Conservation (phyloP, 2,888 invertebrate species). For the Cephus pulcher region DNA sequence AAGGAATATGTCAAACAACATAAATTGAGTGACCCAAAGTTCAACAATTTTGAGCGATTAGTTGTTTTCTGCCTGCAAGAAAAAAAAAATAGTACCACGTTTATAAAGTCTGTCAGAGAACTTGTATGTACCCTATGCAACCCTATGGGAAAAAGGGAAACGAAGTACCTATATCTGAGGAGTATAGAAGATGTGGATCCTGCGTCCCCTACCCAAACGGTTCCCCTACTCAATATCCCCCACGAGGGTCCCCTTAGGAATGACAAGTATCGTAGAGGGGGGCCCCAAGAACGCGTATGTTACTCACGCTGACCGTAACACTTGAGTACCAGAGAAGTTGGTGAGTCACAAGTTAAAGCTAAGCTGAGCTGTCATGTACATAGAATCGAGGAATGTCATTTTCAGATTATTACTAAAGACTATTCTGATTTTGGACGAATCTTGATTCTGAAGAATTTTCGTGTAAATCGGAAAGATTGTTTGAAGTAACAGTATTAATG, state of each 20-base stretch:
- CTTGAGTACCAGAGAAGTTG: background rate
- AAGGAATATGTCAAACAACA: background rate
- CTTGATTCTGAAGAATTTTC: background rate
- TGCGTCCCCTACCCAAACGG: no score
- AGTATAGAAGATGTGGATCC: background rate
- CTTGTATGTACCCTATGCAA: background rate
- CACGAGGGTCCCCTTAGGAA: background rate
- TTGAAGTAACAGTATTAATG: background rate
- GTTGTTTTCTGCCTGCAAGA: background rate
- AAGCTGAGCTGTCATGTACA: constrained; percentile 1
- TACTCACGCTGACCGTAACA: background rate
- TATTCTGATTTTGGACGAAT: background rate
- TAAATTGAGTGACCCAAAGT: background rate
- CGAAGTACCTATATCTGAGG: background rate
- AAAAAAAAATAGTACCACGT: background rate
- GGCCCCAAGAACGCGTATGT: background rate
- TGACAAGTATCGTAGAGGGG: background rate
- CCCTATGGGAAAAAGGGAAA: background rate
- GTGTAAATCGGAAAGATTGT: background rate
- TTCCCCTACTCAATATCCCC: background rate
- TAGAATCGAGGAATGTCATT: background rate
- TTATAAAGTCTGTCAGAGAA: background rate
- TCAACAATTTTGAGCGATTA: background rate
- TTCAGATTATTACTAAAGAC: background rate
- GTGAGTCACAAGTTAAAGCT: constrained; percentile 2